Conservation (phyloP, 1,140 invertebrate genomes). For the Ooceraea biroi region DNA sequence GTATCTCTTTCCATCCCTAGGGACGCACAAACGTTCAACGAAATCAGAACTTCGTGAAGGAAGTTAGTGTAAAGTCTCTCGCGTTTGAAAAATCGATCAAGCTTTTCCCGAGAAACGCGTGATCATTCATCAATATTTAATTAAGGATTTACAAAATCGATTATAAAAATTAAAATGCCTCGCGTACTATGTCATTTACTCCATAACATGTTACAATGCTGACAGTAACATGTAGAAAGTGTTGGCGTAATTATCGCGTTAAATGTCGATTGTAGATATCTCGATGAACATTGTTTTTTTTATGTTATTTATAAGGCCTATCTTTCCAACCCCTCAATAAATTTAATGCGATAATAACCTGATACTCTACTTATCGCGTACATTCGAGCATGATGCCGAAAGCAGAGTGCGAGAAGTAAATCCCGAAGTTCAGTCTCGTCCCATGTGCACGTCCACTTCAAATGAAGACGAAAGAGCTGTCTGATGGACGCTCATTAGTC, state of each 20-base stretch:
- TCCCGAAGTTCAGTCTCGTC: constrained; percentile 38
- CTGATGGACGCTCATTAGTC: constrained; percentile 71
- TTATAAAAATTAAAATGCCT: background rate
- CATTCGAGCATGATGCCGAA: constrained; percentile 37
- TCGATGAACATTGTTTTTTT: constrained; percentile 4
- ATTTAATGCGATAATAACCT: constrained; percentile 27
- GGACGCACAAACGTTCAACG: background rate
- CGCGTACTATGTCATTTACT: background rate
- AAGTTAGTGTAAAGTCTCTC: background rate
- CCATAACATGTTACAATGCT: background rate
- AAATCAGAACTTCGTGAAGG: background rate
- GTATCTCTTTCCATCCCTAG: background rate
- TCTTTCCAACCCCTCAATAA: background rate
- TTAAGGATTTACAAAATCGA: background rate
- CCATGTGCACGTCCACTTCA: constrained; percentile 59
- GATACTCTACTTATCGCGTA: background rate
- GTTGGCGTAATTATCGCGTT: background rate
- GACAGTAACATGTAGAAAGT: background rate
- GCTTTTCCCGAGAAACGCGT: background rate
- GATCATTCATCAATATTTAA: background rate
- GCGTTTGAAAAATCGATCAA: background rate
- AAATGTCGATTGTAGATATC: constrained; percentile 6
- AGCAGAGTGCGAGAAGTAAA: constrained; percentile 48
- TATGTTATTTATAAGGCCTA: no score
- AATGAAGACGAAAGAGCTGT: constrained; percentile 75